Conservation (phyloP, 2,797 vertebrate genomes). For the Moxostoma hubbsi region DNA sequence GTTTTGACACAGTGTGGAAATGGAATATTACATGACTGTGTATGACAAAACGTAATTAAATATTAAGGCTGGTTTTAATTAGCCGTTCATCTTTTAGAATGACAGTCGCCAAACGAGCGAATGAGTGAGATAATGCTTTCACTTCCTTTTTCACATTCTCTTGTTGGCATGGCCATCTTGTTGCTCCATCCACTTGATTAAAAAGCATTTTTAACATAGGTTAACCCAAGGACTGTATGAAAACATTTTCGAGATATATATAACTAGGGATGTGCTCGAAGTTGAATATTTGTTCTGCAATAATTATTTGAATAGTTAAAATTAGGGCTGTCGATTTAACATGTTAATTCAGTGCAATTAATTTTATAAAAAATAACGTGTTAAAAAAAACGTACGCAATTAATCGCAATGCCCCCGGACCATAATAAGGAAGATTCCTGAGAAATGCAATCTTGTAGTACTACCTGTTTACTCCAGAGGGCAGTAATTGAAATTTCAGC, state of each 20-base stretch:
- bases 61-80: constrained; percentile 66
- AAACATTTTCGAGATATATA: constrained; percentile 40
- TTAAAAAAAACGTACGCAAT: too few species aligned
- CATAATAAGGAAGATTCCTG: too few species aligned
- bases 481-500: too few species aligned
- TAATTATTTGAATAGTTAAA: too few species aligned
- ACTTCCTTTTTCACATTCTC: constrained; percentile 1
- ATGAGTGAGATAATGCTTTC: background rate
- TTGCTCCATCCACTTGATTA: constrained; percentile 34
- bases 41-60: constrained; percentile 67
- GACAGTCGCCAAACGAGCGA: constrained; percentile 35
- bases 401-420: too few species aligned
- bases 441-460: too few species aligned
- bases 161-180: constrained; percentile 1
- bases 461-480: too few species aligned
- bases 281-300: too few species aligned
- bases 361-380: too few species aligned
- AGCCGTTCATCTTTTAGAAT: constrained; percentile 56
- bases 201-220: constrained; percentile 6
- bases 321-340: too few species aligned
- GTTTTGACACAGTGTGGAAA: constrained; percentile 64
- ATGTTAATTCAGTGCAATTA: too few species aligned
- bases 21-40: constrained; percentile 65
- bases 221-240: constrained; percentile 16
- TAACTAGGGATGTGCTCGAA: constrained; percentile 4